phyloP scores from a whole-genome alignment of 2,113 vertebrate species.

The Limanda limanda region DNA sequence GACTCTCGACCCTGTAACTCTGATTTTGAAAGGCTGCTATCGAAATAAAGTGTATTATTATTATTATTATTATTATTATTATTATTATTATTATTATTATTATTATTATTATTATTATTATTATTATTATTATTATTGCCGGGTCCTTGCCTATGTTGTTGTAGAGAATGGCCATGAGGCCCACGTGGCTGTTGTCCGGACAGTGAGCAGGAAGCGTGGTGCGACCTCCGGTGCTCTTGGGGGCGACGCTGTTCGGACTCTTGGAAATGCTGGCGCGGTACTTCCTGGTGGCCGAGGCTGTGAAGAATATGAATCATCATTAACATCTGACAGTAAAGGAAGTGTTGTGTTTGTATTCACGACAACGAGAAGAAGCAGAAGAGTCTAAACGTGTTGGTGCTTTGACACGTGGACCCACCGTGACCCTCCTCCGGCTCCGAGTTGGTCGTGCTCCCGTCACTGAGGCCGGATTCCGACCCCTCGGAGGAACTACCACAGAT shows the following conservation, averaged over 20 bases:
- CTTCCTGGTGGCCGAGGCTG: slow-evolving; percentile 69
- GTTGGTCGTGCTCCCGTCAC: slow-evolving; percentile 87
- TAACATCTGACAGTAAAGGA: neutral
- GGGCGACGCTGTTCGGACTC: slow-evolving; percentile 36
- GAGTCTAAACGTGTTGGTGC: neutral
- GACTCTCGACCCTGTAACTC: too few species aligned
- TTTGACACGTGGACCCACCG: slow-evolving; percentile 48
- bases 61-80: neutral
- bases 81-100: neutral
- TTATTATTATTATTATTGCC: neutral
- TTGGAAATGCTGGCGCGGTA: slow-evolving; percentile 76
- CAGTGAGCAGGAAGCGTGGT: slow-evolving; percentile 83
- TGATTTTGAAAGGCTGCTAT: too few species aligned
- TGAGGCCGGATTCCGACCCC: slow-evolving; percentile 87
- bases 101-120: neutral
- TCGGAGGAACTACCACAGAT: slow-evolving; percentile 88
- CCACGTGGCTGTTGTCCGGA: slow-evolving; percentile 87
- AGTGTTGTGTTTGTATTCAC: neutral
- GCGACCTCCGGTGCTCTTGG: slow-evolving; percentile 74
- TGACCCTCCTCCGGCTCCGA: slow-evolving; percentile 85
- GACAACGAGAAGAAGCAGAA: neutral
- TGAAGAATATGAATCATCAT: neutral
- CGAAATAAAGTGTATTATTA: too few species aligned
- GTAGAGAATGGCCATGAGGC: slow-evolving; percentile 90
- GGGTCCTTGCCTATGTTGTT: slow-evolving; percentile 87